These are phyloP conservation scores for Hydractinia symbiolongicarpus DNA, from an alignment of 30 jellyfish, hydroid and myxozoan genomes.

Conservation along the genomic window DNA sequence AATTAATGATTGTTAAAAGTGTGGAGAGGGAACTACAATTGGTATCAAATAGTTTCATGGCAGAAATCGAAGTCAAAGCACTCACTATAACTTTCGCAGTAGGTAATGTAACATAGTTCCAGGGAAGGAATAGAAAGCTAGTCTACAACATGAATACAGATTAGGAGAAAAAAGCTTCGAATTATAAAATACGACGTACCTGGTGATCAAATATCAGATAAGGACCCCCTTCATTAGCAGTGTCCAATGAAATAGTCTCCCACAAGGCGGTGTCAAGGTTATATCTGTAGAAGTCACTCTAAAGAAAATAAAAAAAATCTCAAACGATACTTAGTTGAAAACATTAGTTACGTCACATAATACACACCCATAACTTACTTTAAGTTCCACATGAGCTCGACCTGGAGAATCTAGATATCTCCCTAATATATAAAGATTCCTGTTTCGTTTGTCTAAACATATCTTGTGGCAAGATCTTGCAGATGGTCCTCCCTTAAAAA, in stretches of 20 bases:
- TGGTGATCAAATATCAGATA: slow-evolving; percentile 83
- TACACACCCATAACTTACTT: slow-evolving; percentile 47
- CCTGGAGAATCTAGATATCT: slow-evolving; percentile 72
- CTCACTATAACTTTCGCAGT: too few relatives aligned
- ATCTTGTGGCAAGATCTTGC: slow-evolving; percentile 92
- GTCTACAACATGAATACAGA: too few relatives aligned
- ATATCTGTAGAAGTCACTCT: slow-evolving; percentile 87
- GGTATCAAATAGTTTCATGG: too few relatives aligned
- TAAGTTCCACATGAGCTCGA: slow-evolving; percentile 57
- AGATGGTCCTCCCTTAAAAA: slow-evolving; percentile 80
- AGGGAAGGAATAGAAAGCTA: too few relatives aligned
- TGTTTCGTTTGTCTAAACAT: slow-evolving; percentile 58
- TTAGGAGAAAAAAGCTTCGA: too few relatives aligned
- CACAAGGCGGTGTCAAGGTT: slow-evolving; percentile 69
- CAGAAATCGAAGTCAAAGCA: too few relatives aligned
- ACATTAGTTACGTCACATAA: neutral
- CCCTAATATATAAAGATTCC: slow-evolving; percentile 63
- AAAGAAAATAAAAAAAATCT: neutral
- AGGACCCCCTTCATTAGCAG: slow-evolving; percentile 85
- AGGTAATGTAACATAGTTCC: too few relatives aligned
- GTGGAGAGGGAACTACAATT: too few relatives aligned
- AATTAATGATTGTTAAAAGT: too few relatives aligned
- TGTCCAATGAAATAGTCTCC: slow-evolving; percentile 60
- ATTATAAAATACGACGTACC: slow-evolving; percentile 23
- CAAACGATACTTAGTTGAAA: neutral